These are phyloP conservation scores for Drosophila monieri DNA, from an alignment of 2,888 invertebrate genomes.

Conservation along the genomic window DNA sequence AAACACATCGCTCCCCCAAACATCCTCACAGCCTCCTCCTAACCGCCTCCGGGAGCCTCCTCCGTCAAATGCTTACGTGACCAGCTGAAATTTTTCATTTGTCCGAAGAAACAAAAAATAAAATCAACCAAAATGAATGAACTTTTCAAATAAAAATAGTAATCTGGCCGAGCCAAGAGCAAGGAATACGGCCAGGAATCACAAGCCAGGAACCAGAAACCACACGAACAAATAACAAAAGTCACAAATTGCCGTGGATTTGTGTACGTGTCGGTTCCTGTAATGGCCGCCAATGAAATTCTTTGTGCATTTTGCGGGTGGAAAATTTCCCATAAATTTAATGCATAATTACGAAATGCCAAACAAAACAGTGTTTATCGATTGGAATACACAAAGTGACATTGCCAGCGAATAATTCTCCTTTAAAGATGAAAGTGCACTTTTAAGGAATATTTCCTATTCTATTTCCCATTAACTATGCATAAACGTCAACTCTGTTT, in stretches of 20 bases:
- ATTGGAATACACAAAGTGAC: conserved; percentile 12
- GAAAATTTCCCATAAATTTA: conserved; percentile 47
- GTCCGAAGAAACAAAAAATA: conserved; percentile 36
- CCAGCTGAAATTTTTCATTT: conserved; percentile 66
- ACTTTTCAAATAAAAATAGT: conserved; percentile 71
- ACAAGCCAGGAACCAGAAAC: conserved; percentile 7
- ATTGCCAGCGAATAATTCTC: background rate
- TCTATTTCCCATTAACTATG: no score
- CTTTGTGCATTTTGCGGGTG: conserved; percentile 39
- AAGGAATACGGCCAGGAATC: conserved; percentile 7
- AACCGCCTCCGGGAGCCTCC: conserved; percentile 6
- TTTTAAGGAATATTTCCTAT: background rate
- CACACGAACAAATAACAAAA: conserved; percentile 39
- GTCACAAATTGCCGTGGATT: conserved; percentile 49
- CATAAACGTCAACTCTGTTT: no score
- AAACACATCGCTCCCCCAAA: background rate
- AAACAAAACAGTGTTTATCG: conserved; percentile 37
- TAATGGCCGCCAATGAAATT: conserved; percentile 40
- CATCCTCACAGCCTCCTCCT: conserved; percentile 9
- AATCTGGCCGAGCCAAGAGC: conserved; percentile 47
- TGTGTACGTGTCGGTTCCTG: conserved; percentile 49
- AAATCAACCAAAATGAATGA: conserved; percentile 68
- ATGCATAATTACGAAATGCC: conserved; percentile 39
- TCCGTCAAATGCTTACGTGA: conserved; percentile 62
- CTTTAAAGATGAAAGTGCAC: background rate